These are phyloP conservation scores for Pseudomugil gertrudae DNA, from an alignment of 2,797 vertebrate genomes.

Conservation along the genomic window DNA sequence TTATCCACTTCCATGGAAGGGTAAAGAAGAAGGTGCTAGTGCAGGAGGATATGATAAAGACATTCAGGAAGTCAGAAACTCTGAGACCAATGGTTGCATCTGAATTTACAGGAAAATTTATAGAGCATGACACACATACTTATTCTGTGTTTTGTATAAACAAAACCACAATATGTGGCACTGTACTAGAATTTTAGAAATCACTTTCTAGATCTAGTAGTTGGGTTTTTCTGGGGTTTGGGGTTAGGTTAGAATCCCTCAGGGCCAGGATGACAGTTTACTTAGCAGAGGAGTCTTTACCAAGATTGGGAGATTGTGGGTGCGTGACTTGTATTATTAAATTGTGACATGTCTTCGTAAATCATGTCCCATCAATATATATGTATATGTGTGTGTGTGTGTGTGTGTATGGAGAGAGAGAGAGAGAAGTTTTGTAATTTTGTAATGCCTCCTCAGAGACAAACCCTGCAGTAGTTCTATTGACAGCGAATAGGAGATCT, in stretches of 20 bases:
- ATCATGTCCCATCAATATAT: slow-evolving; percentile 32
- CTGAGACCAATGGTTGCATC: slow-evolving; percentile 33
- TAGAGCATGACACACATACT: slow-evolving; percentile 22
- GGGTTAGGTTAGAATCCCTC: slow-evolving; percentile 54
- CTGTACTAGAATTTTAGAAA: slow-evolving; percentile 1
- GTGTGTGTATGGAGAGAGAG: too few relatives aligned
- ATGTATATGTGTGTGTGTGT: too few relatives aligned
- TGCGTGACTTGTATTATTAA: slow-evolving; percentile 39
- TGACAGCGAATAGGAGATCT: slow-evolving; percentile 30
- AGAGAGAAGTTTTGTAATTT: too few relatives aligned
- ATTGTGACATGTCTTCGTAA: slow-evolving; percentile 30
- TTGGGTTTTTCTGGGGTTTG: slow-evolving; percentile 53
- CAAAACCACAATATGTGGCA: neutral
- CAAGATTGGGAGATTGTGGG: slow-evolving; percentile 41
- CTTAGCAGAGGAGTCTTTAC: slow-evolving; percentile 33
- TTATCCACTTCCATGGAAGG: slow-evolving; percentile 30
- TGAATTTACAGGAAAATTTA: slow-evolving; percentile 3
- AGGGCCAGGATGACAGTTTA: slow-evolving; percentile 43
- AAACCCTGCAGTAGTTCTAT: too few relatives aligned
- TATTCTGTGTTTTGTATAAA: slow-evolving; percentile 4
- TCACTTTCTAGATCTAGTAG: slow-evolving; percentile 38
- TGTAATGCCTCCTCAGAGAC: too few relatives aligned
- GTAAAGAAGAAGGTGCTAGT: slow-evolving; percentile 24
- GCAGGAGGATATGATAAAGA: slow-evolving; percentile 12
- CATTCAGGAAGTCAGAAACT: slow-evolving; percentile 45